A percentile compares a stretch with the other conserved stretches of the same genome.
phyloP scores from a whole-genome alignment of 1,140 invertebrate genomes.

The Trichonephila inaurata region DNA sequence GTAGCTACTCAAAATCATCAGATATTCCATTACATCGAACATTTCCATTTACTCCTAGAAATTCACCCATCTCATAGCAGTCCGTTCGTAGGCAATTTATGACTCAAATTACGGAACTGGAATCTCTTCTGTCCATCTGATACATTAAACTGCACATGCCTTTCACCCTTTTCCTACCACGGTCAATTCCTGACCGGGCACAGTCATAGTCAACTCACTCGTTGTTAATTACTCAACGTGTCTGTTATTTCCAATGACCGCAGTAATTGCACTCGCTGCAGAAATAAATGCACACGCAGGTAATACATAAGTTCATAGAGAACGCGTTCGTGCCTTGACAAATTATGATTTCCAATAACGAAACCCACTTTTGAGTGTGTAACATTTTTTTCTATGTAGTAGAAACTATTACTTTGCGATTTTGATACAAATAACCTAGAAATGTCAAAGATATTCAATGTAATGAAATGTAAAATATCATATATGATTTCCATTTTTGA shows the following conservation, averaged over 20 bases:
- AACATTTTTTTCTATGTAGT: neutral
- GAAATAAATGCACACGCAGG: neutral
- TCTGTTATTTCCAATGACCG: neutral
- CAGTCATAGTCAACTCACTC: neutral
- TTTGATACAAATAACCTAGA: no score
- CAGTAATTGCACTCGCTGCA: no score
- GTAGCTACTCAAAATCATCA: neutral
- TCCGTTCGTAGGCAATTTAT: neutral
- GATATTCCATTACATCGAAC: conserved; percentile 14
- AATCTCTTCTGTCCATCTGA: neutral
- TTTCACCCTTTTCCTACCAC: neutral
- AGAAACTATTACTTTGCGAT: no score
- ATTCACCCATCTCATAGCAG: neutral
- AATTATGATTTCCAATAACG: neutral
- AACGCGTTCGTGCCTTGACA: neutral
- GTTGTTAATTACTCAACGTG: neutral
- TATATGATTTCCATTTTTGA: no score
- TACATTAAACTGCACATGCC: neutral
- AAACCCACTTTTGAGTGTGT: neutral
- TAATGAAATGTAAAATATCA: no score
- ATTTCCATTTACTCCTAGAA: conserved; percentile 22
- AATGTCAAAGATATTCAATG: no score
- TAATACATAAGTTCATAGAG: neutral
- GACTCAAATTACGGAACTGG: neutral
- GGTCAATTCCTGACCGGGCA: neutral